A percentile compares a stretch with the other conserved stretches of the same genome.
These are phyloP conservation scores for Sinocyclocheilus grahami DNA, from an alignment of 2,113 vertebrate genomes.

Conservation along the genomic window DNA sequence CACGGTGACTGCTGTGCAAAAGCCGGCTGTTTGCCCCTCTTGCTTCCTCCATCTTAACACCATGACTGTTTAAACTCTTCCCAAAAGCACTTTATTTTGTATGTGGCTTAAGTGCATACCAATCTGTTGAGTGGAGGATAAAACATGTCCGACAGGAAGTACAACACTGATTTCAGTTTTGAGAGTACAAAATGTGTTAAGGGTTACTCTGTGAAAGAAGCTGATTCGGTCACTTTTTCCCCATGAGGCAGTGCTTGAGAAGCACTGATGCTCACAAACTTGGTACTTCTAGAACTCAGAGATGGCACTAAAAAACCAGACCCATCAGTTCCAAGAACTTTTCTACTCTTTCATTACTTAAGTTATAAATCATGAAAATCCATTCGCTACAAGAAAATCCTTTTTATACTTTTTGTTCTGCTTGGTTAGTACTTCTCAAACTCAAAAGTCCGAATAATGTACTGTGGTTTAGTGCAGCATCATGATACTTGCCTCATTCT, in stretches of 20 bases:
- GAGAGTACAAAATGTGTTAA: not conserved
- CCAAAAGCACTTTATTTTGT: slow-evolving; percentile 29
- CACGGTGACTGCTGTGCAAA: not conserved
- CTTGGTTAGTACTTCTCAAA: not conserved
- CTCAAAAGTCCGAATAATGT: not conserved
- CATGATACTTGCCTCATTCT: not conserved
- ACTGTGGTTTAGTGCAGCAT: not conserved
- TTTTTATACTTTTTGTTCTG: not conserved
- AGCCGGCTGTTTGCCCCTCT: slow-evolving; percentile 1
- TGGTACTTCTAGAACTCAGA: slow-evolving; percentile 7
- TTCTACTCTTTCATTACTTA: not conserved
- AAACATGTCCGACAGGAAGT: slow-evolving; percentile 27
- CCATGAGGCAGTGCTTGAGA: not conserved
- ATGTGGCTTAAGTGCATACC: slow-evolving; percentile 23
- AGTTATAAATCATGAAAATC: slow-evolving; percentile 40
- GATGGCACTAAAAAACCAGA: not conserved
- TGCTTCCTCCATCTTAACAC: slow-evolving; percentile 17
- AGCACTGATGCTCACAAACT: slow-evolving; percentile 15
- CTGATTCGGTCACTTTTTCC: slow-evolving; percentile 12
- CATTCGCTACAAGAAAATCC: not conserved
- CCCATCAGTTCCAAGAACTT: slow-evolving; percentile 19
- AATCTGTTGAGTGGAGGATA: slow-evolving; percentile 15
- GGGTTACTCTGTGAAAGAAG: slow-evolving; percentile 16
- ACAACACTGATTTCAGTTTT: slow-evolving; percentile 31
- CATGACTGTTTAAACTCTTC: slow-evolving; percentile 34